phyloP scores from a whole-genome alignment of 2,888 invertebrate species.

The Eulithis prunata region DNA sequence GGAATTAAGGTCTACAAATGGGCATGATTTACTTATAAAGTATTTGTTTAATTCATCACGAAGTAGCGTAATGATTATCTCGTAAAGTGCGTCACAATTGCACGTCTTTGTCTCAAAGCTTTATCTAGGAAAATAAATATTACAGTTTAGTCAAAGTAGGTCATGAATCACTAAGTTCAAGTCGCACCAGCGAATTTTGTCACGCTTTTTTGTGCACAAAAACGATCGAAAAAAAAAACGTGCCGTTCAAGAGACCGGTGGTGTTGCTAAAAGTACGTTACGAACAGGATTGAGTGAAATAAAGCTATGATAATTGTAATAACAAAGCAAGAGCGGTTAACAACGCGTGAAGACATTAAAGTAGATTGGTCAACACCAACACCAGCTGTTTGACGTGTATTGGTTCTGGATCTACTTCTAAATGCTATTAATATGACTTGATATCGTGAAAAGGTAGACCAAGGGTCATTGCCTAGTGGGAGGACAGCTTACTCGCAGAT shows the following conservation, averaged over 20 bases:
- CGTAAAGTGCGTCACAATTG: conserved; percentile 15
- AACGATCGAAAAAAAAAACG: not conserved
- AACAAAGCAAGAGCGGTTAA: conserved; percentile 18
- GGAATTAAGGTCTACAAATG: conserved; percentile 12
- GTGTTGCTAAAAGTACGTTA: no score
- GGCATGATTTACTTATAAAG: conserved; percentile 9
- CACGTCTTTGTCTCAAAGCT: conserved; percentile 21
- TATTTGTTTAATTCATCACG: conserved; percentile 8
- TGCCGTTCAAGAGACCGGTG: no score
- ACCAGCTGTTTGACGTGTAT: conserved; percentile 15
- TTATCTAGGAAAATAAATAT: conserved; percentile 12
- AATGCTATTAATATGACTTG: no score
- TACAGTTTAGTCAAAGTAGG: conserved; percentile 5
- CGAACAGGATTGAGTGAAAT: no score
- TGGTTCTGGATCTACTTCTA: conserved; percentile 1
- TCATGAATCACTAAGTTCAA: conserved; percentile 19
- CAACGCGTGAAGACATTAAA: conserved; percentile 25
- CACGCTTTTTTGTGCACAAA: not conserved
- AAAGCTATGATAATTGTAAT: not conserved
- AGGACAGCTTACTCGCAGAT: not conserved
- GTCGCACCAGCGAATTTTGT: not conserved
- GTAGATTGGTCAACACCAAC: conserved; percentile 13
- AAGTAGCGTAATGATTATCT: conserved; percentile 16
- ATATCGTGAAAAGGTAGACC: no score
- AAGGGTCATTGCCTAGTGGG: no score